A percentile compares a stretch with the other conserved stretches of the same genome.
Evolutionary conservation across 1,140 invertebrate genomes (phyloP).

Genomic region (Scaptomyza montana): DNA sequence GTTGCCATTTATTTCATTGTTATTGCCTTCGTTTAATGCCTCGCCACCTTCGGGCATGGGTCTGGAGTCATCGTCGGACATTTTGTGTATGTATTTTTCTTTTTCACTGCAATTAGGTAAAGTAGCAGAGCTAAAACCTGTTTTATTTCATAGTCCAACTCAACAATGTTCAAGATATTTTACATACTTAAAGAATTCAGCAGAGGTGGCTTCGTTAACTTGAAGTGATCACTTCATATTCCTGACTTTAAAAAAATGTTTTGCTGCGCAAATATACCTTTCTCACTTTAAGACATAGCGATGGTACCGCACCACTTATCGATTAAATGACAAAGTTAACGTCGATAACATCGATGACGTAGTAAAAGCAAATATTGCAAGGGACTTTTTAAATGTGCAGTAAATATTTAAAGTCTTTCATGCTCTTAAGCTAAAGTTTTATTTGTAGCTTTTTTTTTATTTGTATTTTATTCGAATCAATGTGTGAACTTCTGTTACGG

Average conservation of each 20-base stretch:
- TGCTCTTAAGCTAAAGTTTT: background rate
- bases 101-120: background rate
- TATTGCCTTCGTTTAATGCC: background rate
- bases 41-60: background rate
- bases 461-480: too few species aligned
- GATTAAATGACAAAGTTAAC: slow-evolving; percentile 1
- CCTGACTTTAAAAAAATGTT: slow-evolving; percentile 1
- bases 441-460: too few species aligned
- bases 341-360: slow-evolving; percentile 8
- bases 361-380: background rate
- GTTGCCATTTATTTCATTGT: background rate
- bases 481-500: background rate
- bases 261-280: slow-evolving; percentile 15
- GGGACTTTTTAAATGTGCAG: background rate
- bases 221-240: background rate
- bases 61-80: slow-evolving; percentile 13
- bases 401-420: background rate
- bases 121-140: background rate
- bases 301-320: slow-evolving; percentile 13
- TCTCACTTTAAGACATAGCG: slow-evolving; percentile 2
- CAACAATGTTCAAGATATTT: too few species aligned
- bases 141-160: background rate
- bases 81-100: background rate
- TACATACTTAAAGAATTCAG: too few species aligned
- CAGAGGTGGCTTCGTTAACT: too few species aligned